Evolutionary conservation across 2,797 vertebrate genomes (phyloP).

Genomic region (Bovichtus variegatus): DNA sequence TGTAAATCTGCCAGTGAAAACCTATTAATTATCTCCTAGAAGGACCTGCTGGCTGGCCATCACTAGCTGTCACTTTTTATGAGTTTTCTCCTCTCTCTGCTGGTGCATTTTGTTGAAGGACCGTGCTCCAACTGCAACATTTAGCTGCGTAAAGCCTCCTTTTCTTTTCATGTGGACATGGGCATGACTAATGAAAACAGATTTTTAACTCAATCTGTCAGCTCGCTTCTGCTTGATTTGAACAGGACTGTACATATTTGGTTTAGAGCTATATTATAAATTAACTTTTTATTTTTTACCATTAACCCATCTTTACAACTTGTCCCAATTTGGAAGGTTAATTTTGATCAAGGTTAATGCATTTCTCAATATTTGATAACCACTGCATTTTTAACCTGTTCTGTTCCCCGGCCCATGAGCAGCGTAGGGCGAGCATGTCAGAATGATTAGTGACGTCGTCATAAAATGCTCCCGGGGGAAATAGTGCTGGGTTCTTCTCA

Average conservation of each 20-base stretch:
- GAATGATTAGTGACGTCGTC: constrained; percentile 67
- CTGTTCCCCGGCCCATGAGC: constrained; percentile 45
- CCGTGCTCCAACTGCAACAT: constrained; percentile 61
- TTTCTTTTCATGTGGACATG: constrained; percentile 47
- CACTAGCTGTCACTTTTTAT: constrained; percentile 80
- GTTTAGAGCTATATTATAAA: constrained; percentile 37
- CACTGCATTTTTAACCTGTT: constrained; percentile 37
- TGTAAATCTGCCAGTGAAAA: constrained; percentile 81
- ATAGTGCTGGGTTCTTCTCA: constrained; percentile 46
- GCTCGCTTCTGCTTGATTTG: constrained; percentile 27
- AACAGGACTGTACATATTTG: constrained; percentile 34
- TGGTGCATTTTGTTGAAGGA: constrained; percentile 65
- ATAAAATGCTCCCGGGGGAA: constrained; percentile 60
- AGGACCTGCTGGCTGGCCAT: constrained; percentile 75
- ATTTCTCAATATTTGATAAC: constrained; percentile 65
- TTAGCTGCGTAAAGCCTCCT: constrained; percentile 53
- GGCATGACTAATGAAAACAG: constrained; percentile 65
- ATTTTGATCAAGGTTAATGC: constrained; percentile 73
- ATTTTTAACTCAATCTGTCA: constrained; percentile 51
- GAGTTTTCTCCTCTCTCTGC: constrained; percentile 66
- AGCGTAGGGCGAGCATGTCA: constrained; percentile 49
- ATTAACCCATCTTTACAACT: constrained; percentile 33
- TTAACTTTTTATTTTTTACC: constrained; percentile 15
- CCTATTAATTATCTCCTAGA: constrained; percentile 81
- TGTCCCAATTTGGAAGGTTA: constrained; percentile 57